Base-by-base conservation (phyloP, 2,797 vertebrate genomes). In the Esox masquinongy region DNA sequence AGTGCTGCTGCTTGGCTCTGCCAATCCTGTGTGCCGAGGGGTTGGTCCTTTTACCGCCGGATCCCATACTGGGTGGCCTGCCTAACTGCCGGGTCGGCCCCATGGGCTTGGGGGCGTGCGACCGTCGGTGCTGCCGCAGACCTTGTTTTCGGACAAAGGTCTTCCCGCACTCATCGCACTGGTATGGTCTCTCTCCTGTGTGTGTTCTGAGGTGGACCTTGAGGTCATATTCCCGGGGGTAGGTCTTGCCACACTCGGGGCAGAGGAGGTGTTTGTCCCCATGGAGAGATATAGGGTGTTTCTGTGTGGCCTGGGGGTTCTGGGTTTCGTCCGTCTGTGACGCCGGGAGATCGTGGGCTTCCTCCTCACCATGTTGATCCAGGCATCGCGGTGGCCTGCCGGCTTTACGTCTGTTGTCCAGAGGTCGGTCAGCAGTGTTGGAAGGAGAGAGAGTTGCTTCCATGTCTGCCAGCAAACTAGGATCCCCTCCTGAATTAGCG, bases 261-360 rank as follows among this genome's bases (percentile, higher is more conserved):
- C 92, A 93, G 85, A 88, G 88, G 67, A 92, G 92, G n/a, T 91
- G 92, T 77, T 91, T 75, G 88, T 89, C 81, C 90, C 90, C 89
- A 53, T 85, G 79, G 73, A 90, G 91, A 12, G 22, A 24, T 5
- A 61, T 14, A 24, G 56, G 19, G n/a, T 7, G 22, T 61, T 61
- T 61, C 22, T 61, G 56, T 24, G 56, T 0, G 19, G 56, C 22
- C 22, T 22, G 22, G 56, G 4, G 2, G 56, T 14, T 24, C 2
- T 59, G 56, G 56, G n/a, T 31, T 29, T 4, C 61, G 15, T 64
- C 26, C 5, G 24, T 64, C 14, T 29, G 24, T 8, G 29, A 7
- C 5, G 61, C 14, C 15, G 26, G 29, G 15, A 16, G 61, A 7
- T 31, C 12, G 1, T 31, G 3, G 59, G 9, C 26, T 5, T 64